Percentiles rank a stretch among this genome's conserved stretches.
phyloP scores from a whole-genome alignment of 2,113 vertebrate species.

The Pituophis catenifer region DNA sequence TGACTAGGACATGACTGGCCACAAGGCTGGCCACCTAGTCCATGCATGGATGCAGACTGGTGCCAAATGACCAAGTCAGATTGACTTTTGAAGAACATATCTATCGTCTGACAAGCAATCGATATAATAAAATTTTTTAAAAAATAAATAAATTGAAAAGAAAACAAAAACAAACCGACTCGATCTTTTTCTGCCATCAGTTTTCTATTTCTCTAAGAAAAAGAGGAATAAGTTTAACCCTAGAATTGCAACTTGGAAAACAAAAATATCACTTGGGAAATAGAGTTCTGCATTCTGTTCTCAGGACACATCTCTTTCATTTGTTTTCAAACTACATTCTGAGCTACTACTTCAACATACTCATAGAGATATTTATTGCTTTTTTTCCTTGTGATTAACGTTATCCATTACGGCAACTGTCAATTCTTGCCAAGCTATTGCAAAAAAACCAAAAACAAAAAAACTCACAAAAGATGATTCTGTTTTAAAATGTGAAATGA shows the following conservation, averaged over 20 bases:
- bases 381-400: conserved; percentile 50
- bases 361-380: conserved; percentile 48
- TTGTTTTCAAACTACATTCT: conserved; percentile 29
- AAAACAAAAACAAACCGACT: background rate
- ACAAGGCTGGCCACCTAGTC: background rate
- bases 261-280: background rate
- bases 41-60: background rate
- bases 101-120: background rate
- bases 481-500: conserved; percentile 56
- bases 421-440: conserved; percentile 42
- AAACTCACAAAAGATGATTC: conserved; percentile 38
- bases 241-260: background rate
- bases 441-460: background rate
- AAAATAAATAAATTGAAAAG: background rate
- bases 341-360: conserved; percentile 27
- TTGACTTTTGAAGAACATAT: background rate
- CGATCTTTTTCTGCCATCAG: background rate
- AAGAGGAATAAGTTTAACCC: background rate
- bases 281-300: background rate
- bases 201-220: background rate
- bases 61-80: background rate
- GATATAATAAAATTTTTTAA: background rate
- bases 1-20: background rate
- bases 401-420: conserved; percentile 33
- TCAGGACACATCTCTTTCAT: conserved; percentile 13